These are phyloP conservation scores for Parelbella ahira DNA, from an alignment of 2,888 invertebrate species.

Conservation along the genomic window DNA sequence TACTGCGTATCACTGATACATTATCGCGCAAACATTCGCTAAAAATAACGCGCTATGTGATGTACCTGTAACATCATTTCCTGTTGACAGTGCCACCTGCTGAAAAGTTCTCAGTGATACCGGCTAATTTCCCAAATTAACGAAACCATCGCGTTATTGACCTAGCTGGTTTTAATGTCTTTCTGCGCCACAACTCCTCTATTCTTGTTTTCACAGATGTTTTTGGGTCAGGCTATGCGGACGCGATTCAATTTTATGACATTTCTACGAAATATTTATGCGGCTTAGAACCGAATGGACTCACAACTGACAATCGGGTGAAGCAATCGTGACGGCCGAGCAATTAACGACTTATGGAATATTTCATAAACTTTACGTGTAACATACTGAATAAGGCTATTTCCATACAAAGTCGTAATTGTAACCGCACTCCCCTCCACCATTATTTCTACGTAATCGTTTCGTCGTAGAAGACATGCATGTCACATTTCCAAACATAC, in stretches of 20 bases:
- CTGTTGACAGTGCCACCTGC: conserved; percentile 20
- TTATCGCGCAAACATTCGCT: conserved; percentile 23
- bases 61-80: conserved; percentile 17
- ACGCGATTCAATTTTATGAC: conserved; percentile 25
- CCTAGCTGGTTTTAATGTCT: conserved; percentile 16
- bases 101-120: conserved; percentile 2
- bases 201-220: conserved; percentile 26
- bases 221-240: conserved; percentile 27
- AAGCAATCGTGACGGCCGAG: too few relatives aligned
- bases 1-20: conserved; percentile 16
- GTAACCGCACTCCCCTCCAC: too few relatives aligned
- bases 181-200: conserved; percentile 26
- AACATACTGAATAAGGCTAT: too few relatives aligned
- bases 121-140: conserved; percentile 25
- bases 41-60: conserved; percentile 7
- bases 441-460: too few relatives aligned
- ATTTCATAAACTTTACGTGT: too few relatives aligned
- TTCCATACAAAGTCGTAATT: too few relatives aligned
- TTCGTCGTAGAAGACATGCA: too few relatives aligned
- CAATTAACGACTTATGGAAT: too few relatives aligned
- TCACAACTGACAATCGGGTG: conserved; percentile 4
- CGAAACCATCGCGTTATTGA: conserved; percentile 29
- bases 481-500: not conserved
- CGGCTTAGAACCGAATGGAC: conserved; percentile 5
- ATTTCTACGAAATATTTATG: conserved; percentile 25